Evolutionary conservation across 2,113 vertebrate genomes (phyloP).

Genomic region (Hippopotamus amphibius): DNA sequence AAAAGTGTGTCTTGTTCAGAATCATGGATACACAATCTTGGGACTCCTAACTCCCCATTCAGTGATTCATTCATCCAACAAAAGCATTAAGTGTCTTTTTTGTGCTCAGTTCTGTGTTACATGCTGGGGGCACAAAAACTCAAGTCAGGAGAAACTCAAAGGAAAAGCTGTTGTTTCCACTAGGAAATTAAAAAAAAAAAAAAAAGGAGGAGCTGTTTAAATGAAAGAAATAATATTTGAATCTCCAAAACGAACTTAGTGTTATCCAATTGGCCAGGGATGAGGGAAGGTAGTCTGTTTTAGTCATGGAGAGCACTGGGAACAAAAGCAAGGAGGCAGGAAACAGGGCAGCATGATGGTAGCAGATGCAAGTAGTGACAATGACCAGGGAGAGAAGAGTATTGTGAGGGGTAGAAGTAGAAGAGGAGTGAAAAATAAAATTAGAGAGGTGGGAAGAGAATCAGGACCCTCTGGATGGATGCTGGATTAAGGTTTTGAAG

Average conservation of each 20-base stretch:
- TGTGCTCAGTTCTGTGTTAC: neutral
- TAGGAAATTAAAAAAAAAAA: neutral
- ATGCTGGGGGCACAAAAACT: neutral
- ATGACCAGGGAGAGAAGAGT: neutral
- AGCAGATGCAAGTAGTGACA: neutral
- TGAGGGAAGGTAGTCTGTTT: neutral
- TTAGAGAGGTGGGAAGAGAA: neutral
- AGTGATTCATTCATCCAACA: neutral
- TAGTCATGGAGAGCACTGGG: neutral
- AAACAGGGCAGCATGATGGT: neutral
- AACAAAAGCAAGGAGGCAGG: neutral
- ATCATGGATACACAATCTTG: neutral
- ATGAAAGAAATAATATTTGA: neutral
- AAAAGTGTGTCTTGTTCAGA: neutral
- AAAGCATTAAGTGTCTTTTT: neutral
- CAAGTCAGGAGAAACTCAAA: neutral
- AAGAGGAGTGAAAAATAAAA: neutral
- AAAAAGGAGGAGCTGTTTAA: neutral
- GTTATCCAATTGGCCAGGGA: neutral
- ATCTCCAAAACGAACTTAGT: neutral
- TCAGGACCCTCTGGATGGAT: too few relatives aligned
- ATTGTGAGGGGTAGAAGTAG: neutral
- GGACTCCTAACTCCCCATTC: neutral
- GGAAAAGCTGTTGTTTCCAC: neutral
- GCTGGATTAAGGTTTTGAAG: neutral